Conservation (phyloP, 2,888 invertebrate genomes). For the Lumbricus terrestris region DNA sequence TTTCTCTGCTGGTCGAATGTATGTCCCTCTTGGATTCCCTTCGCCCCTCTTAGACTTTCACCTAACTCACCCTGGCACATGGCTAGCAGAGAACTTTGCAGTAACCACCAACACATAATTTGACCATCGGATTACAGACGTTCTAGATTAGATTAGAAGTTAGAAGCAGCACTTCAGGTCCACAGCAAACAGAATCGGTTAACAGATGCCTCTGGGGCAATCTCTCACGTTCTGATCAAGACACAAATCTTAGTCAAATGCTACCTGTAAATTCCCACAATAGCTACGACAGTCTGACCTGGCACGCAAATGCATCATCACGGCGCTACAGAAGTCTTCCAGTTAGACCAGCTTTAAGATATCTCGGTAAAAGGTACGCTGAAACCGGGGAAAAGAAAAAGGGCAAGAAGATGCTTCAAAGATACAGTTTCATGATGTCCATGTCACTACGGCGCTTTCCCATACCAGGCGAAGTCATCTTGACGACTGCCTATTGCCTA, state of each 20-base stretch:
- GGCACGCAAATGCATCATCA: neutral
- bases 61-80: too few relatives aligned
- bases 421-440: conserved; percentile 95
- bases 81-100: too few relatives aligned
- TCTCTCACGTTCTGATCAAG: neutral
- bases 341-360: neutral
- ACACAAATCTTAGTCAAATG: neutral
- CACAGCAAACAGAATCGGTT: neutral
- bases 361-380: neutral
- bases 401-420: conserved; percentile 43
- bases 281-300: too few relatives aligned
- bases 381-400: neutral
- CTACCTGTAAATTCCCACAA: neutral
- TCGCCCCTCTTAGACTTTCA: too few relatives aligned
- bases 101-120: too few relatives aligned
- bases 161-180: neutral
- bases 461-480: conserved; percentile 98
- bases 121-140: neutral
- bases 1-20: too few relatives aligned
- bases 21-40: too few relatives aligned
- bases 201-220: neutral
- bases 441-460: conserved; percentile 99
- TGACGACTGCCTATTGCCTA: conserved; percentile 23
- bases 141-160: neutral
- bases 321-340: neutral